A percentile compares a stretch with the other conserved stretches of the same genome.
These are phyloP conservation scores for Hyla sarda DNA, from an alignment of 2,113 vertebrate species.

Conservation along the genomic window DNA sequence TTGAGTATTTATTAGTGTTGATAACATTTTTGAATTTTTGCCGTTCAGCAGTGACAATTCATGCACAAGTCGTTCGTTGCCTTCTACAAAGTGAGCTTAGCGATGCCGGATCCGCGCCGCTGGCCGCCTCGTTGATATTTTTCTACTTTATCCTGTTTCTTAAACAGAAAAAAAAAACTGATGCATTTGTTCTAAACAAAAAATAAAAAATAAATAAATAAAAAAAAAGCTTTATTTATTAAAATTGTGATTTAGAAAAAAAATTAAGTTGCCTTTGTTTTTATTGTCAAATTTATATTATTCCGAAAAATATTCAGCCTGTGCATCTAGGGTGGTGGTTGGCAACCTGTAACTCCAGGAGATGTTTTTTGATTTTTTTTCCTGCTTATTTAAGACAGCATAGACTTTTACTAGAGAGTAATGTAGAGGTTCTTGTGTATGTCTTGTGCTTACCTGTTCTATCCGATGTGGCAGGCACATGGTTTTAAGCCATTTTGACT, in stretches of 20 bases:
- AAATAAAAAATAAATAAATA: neutral
- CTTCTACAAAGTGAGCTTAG: slow-evolving; percentile 46
- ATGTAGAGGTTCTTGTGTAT: too few species aligned
- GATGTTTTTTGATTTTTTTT: too few species aligned
- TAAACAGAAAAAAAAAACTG: slow-evolving; percentile 18
- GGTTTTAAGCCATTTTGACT: too few species aligned
- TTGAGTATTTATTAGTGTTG: slow-evolving; percentile 40
- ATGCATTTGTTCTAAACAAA: slow-evolving; percentile 43
- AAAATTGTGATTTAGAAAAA: slow-evolving; percentile 55
- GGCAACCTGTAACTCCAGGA: neutral
- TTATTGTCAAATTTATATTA: neutral
- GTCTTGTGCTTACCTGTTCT: too few species aligned
- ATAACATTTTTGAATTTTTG: neutral
- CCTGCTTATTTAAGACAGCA: too few species aligned
- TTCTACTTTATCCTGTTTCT: slow-evolving; percentile 53
- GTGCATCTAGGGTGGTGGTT: neutral
- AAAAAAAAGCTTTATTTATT: slow-evolving; percentile 56
- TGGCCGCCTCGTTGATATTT: slow-evolving; percentile 31
- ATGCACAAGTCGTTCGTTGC: slow-evolving; percentile 20
- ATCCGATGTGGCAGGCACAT: too few species aligned
- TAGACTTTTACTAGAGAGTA: too few species aligned
- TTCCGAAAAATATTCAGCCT: too few species aligned
- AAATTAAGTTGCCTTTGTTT: neutral
- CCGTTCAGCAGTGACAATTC: slow-evolving; percentile 16
- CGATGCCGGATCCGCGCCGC: slow-evolving; percentile 10